phyloP scores from a whole-genome alignment of 92 coral and sea anemone species.

The Parazoanthus swiftii region DNA sequence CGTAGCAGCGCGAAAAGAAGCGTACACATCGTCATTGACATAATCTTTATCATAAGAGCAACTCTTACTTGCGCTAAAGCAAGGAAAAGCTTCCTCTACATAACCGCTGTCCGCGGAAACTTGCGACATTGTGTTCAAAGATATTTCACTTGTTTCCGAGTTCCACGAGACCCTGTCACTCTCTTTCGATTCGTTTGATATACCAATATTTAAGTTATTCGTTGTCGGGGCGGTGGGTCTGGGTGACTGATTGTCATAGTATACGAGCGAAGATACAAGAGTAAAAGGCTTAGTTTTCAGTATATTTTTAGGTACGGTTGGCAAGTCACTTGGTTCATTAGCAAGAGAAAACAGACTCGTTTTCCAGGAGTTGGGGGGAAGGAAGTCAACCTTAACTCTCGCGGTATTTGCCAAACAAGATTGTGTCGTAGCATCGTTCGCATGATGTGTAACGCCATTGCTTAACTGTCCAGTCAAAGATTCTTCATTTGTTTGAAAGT shows the following conservation, averaged over 20 bases:
- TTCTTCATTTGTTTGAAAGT: background rate
- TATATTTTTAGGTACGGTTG: background rate
- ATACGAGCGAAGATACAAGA: background rate
- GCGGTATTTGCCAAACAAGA: background rate
- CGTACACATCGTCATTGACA: background rate
- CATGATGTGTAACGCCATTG: background rate
- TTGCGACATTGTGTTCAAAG: constrained; percentile 65
- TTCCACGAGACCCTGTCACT: constrained; percentile 51
- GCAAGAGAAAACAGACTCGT: constrained; percentile 8
- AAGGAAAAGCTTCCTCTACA: constrained; percentile 37
- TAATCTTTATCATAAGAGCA: background rate
- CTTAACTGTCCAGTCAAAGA: background rate
- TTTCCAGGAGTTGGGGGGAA: constrained; percentile 8
- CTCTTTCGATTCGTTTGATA: background rate
- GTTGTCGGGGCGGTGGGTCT: background rate
- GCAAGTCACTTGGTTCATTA: constrained; percentile 16
- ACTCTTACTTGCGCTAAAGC: constrained; percentile 12
- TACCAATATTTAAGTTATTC: background rate
- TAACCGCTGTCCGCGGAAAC: constrained; percentile 73
- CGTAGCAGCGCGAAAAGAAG: background rate
- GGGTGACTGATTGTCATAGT: background rate
- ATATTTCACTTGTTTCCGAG: constrained; percentile 62
- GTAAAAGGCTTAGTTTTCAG: background rate
- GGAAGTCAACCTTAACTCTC: background rate
- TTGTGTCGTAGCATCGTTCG: background rate